Evolutionary conservation across 2,888 invertebrate species (phyloP).

Genomic region (Sphaerophoria taeniata): DNA sequence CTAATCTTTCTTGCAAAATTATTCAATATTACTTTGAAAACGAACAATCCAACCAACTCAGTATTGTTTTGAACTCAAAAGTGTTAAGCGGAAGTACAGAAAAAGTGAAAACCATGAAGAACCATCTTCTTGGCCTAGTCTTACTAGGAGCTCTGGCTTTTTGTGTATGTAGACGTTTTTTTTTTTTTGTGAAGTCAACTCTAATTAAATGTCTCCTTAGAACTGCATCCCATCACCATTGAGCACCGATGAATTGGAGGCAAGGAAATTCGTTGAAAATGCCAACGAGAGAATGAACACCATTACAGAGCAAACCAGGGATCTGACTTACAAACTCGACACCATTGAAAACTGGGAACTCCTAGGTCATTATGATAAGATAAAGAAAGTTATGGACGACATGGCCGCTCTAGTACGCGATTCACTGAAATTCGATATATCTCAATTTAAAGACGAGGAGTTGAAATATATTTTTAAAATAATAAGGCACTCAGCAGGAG

Average conservation of each 20-base stretch:
- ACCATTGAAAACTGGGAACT: background rate
- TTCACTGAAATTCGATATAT: slow-evolving; percentile 1
- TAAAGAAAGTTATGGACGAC: background rate
- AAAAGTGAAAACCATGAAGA: background rate
- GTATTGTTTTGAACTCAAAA: too few relatives aligned
- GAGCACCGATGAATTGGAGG: slow-evolving; percentile 22
- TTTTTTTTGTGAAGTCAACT: background rate
- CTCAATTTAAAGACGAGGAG: slow-evolving; percentile 12
- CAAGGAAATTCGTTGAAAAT: slow-evolving; percentile 4
- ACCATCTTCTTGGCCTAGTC: background rate
- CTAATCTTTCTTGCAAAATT: too few relatives aligned
- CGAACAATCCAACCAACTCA: too few relatives aligned
- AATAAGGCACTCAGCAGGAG: background rate
- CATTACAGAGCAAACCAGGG: background rate
- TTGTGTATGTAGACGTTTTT: slow-evolving; percentile 5
- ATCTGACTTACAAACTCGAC: background rate
- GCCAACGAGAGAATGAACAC: background rate
- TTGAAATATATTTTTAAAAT: slow-evolving; percentile 2
- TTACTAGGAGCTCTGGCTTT: background rate
- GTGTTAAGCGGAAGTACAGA: too few relatives aligned
- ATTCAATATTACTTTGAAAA: too few relatives aligned
- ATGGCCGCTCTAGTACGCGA: background rate
- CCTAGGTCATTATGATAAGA: background rate
- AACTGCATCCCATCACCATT: background rate
- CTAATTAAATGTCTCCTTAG: background rate